These are phyloP conservation scores for Eilema sororculum DNA, from an alignment of 2,888 invertebrate genomes.

Conservation along the genomic window DNA sequence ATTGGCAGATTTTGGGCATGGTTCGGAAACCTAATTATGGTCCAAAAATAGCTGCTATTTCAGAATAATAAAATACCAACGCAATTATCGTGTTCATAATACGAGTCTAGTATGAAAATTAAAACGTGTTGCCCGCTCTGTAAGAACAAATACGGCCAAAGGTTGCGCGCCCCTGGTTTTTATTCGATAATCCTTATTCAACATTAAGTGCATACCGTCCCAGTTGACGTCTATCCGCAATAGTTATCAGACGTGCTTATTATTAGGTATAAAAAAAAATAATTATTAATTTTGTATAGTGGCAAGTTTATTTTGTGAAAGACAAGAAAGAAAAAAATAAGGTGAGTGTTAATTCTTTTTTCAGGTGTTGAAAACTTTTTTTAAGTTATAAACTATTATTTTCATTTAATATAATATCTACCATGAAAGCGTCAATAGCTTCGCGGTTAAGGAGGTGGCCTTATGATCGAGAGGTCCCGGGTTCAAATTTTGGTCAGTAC, in stretches of 20 bases:
- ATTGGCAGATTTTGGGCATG: too few relatives aligned
- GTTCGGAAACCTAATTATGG: too few relatives aligned
- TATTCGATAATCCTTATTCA: slow-evolving; percentile 42
- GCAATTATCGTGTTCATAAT: too few relatives aligned
- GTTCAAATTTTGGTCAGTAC: too few relatives aligned
- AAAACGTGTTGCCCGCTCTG: neutral
- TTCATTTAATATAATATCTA: neutral
- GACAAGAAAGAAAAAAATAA: neutral
- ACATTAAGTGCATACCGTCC: slow-evolving; percentile 15
- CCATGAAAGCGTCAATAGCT: too few relatives aligned
- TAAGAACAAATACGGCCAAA: neutral
- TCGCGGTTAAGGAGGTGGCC: too few relatives aligned
- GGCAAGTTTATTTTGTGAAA: slow-evolving; percentile 3
- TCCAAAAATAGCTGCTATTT: too few relatives aligned
- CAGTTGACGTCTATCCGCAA: slow-evolving; percentile 29
- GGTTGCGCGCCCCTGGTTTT: slow-evolving; percentile 30
- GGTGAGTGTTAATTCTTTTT: slow-evolving; percentile 5
- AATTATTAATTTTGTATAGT: slow-evolving; percentile 10
- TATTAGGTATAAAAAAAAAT: slow-evolving; percentile 5
- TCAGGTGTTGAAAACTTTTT: neutral
- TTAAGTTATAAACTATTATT: neutral
- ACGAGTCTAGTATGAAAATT: too few relatives aligned
- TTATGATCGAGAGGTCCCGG: too few relatives aligned
- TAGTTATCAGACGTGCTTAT: slow-evolving; percentile 22
- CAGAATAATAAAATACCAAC: too few relatives aligned